These are phyloP conservation scores for Alviniconcha marisindica DNA, from an alignment of 1,140 invertebrate genomes.

Conservation along the genomic window DNA sequence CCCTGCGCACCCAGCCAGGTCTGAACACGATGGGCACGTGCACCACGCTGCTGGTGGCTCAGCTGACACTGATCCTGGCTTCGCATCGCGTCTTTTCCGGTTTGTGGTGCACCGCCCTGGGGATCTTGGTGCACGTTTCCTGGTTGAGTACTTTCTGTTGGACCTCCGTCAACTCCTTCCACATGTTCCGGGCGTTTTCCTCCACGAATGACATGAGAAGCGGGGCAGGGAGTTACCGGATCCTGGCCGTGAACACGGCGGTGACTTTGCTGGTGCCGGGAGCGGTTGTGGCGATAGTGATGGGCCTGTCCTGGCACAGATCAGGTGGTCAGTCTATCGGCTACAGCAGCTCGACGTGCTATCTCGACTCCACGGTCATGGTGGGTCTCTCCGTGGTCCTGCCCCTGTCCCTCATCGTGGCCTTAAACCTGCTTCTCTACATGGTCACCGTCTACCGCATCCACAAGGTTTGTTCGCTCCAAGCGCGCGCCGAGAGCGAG, in stretches of 20 bases:
- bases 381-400: constrained; percentile 35
- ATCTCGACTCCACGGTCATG: constrained; percentile 31
- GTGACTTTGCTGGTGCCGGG: not conserved
- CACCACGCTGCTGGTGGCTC: constrained; percentile 19
- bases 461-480: not conserved
- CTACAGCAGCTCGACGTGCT: constrained; percentile 45
- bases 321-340: constrained; percentile 27
- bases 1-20: constrained; percentile 26
- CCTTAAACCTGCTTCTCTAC: constrained; percentile 47
- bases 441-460: constrained; percentile 35
- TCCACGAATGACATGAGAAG: not conserved
- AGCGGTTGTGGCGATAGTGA: not conserved
- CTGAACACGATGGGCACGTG: constrained; percentile 26
- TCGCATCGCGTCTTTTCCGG: not conserved
- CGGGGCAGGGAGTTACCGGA: not conserved
- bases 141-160: constrained; percentile 32
- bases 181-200: constrained; percentile 26
- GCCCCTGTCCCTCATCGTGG: constrained; percentile 34
- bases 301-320: not conserved
- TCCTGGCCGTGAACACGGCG: not conserved
- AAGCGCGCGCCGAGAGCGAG: not conserved
- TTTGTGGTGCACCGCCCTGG: not conserved
- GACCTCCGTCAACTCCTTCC: not conserved
- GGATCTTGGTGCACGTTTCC: not conserved
- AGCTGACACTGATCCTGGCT: constrained; percentile 24